Evolutionary conservation across 2,888 invertebrate species (phyloP).

Genomic region (Phorcus lineatus): DNA sequence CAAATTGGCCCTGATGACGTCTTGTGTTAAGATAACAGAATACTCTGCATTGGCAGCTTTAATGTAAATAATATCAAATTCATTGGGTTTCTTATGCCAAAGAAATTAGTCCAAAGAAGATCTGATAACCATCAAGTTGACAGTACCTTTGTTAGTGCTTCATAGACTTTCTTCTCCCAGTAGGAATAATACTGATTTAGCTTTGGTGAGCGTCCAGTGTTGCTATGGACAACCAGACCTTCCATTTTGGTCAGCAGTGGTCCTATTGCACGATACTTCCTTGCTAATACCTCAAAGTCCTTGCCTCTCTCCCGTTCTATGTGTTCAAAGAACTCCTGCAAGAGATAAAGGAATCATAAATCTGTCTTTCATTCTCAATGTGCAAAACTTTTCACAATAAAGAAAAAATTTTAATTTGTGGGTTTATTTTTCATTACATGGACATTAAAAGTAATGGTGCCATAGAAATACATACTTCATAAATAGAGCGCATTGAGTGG

Average conservation of each 20-base stretch:
- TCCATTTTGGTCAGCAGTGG: constrained; percentile 91
- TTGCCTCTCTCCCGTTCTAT: constrained; percentile 83
- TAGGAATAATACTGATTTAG: constrained; percentile 87
- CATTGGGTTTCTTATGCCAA: too few relatives aligned
- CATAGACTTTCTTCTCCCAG: constrained; percentile 89
- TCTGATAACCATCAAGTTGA: not conserved
- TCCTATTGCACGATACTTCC: constrained; percentile 86
- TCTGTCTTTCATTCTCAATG: too few relatives aligned
- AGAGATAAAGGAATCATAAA: not conserved
- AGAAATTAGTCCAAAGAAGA: not conserved
- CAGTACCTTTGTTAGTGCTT: constrained; percentile 80
- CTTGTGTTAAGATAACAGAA: too few relatives aligned
- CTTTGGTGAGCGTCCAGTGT: constrained; percentile 84
- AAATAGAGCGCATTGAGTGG: too few relatives aligned
- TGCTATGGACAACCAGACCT: constrained; percentile 86
- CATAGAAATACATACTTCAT: too few relatives aligned
- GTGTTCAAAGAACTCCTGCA: constrained; percentile 83
- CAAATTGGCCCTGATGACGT: too few relatives aligned
- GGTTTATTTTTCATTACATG: too few relatives aligned
- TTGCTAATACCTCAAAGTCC: constrained; percentile 82
- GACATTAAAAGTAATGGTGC: too few relatives aligned
- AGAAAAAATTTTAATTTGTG: too few relatives aligned
- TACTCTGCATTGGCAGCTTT: too few relatives aligned
- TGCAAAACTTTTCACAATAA: too few relatives aligned
- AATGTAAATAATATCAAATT: too few relatives aligned